Evolutionary conservation across 2,113 vertebrate genomes (phyloP).

Genomic region (Budorcas taxicolor): DNA sequence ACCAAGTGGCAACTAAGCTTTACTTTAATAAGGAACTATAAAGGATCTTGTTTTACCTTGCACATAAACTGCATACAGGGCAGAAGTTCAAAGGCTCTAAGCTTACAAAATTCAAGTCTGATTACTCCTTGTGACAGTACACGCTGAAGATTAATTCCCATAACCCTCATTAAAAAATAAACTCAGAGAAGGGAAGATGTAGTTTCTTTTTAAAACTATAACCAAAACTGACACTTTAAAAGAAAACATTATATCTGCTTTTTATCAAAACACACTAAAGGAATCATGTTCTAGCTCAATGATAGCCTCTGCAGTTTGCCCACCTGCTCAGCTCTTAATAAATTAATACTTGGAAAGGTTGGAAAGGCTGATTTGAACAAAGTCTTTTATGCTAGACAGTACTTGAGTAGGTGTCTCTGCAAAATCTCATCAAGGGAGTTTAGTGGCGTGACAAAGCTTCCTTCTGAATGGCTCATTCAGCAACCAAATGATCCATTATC

Average conservation of each 20-base stretch:
- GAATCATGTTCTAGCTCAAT: conserved; percentile 27
- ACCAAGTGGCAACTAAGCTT: not conserved
- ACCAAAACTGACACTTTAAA: not conserved
- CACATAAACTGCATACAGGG: accelerated
- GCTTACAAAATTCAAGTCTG: not conserved
- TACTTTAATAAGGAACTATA: not conserved
- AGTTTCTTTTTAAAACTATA: not conserved
- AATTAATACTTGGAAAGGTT: conserved; percentile 5
- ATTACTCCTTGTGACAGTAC: conserved; percentile 20
- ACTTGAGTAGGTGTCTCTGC: not conserved
- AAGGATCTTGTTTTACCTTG: not conserved
- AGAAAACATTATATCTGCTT: not conserved
- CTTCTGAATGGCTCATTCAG: conserved; percentile 52
- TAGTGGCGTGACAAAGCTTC: conserved; percentile 27
- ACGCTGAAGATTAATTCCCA: conserved; percentile 34
- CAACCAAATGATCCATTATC: conserved; percentile 47
- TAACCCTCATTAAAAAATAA: conserved; percentile 13
- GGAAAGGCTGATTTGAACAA: not conserved
- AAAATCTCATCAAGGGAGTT: conserved; percentile 8
- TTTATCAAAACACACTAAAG: not conserved
- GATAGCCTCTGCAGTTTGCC: not conserved
- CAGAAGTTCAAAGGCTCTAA: conserved; percentile 47
- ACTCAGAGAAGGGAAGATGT: not conserved
- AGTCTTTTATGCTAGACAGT: not conserved
- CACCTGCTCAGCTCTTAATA: not conserved